Percentiles rank a stretch among this genome's conserved stretches.
Conservation (phyloP, 1,140 invertebrate species). For the Ips typographus region DNA sequence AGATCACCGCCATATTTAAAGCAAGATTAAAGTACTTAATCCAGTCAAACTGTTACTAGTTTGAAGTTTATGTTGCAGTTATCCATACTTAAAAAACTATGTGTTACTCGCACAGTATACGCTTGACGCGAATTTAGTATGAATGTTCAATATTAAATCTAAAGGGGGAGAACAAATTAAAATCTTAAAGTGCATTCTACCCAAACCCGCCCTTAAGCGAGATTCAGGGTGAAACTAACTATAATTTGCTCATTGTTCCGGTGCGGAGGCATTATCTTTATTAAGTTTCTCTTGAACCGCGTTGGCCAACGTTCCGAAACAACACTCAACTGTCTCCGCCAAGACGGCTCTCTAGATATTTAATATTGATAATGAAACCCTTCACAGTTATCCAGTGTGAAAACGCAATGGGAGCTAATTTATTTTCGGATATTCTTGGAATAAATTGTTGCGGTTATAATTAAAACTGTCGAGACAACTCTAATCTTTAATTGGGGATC, state of each 20-base stretch:
- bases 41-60: too few relatives aligned
- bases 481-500: conserved; percentile 37
- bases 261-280: conserved; percentile 48
- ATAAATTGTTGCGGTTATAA: conserved; percentile 44
- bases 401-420: conserved; percentile 39
- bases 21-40: too few relatives aligned
- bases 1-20: too few relatives aligned
- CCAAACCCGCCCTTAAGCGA: conserved; percentile 6
- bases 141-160: too few relatives aligned
- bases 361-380: conserved; percentile 50
- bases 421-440: conserved; percentile 45
- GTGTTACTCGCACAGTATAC: too few relatives aligned
- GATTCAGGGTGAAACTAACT: conserved; percentile 42
- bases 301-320: conserved; percentile 38
- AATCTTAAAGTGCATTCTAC: background rate
- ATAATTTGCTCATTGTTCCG: conserved; percentile 51
- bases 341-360: conserved; percentile 48
- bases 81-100: too few relatives aligned
- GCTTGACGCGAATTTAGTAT: too few relatives aligned
- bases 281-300: conserved; percentile 47
- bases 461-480: conserved; percentile 42
- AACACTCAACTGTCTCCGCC: conserved; percentile 45
- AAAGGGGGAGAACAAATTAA: too few relatives aligned
- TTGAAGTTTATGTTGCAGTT: too few relatives aligned
- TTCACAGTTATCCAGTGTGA: conserved; percentile 39